phyloP scores from a whole-genome alignment of 1,140 invertebrate species.

The Brachionus asplanchnoidis region DNA sequence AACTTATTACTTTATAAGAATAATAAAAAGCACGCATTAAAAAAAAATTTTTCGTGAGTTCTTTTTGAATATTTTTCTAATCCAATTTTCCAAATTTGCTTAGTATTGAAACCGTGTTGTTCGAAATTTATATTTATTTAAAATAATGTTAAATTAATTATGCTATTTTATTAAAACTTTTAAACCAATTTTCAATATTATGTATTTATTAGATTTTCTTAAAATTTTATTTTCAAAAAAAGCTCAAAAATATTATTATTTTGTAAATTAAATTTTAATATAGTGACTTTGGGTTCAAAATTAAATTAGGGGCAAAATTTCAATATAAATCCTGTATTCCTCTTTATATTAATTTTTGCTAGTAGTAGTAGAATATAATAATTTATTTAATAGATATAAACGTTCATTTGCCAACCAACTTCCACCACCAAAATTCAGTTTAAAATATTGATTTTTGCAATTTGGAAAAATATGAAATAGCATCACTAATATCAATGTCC shows the following conservation, averaged over 20 bases:
- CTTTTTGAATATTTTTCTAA: not conserved
- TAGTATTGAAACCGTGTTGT: not conserved
- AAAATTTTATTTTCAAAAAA: not conserved
- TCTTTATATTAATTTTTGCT: too few species aligned
- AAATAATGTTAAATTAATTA: not conserved
- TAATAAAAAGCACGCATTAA: not conserved
- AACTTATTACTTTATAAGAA: not conserved
- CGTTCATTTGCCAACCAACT: too few species aligned
- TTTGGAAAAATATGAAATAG: too few species aligned
- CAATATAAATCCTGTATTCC: not conserved
- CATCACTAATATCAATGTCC: too few species aligned
- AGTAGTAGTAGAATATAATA: too few species aligned
- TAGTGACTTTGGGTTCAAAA: not conserved
- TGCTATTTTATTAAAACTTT: not conserved
- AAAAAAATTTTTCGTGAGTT: not conserved
- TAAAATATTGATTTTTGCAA: too few species aligned
- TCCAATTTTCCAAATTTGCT: not conserved
- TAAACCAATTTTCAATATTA: not conserved
- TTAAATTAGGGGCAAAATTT: not conserved
- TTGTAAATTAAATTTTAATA: not conserved
- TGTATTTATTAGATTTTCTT: not conserved
- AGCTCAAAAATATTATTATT: not conserved
- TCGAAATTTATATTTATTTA: not conserved
- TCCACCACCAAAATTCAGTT: too few species aligned
- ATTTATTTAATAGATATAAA: too few species aligned